A percentile compares a stretch with the other conserved stretches of the same genome.
Conservation (phyloP, 2,888 invertebrate species). For the Chymomyza caudatula region DNA sequence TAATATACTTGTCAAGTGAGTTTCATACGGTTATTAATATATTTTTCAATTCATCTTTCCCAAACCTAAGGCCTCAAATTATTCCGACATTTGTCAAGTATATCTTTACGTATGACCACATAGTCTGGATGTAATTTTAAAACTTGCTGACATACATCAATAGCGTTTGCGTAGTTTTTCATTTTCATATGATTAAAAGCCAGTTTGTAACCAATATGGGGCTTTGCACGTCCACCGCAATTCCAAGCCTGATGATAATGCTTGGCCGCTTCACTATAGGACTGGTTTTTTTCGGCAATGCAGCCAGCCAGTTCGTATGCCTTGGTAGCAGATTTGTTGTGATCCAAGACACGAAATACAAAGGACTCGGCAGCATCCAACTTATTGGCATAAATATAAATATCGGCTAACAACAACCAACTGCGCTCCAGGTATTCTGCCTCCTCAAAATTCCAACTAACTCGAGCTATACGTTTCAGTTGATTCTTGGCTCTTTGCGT, state of each 20-base stretch:
- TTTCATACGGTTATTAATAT: background rate
- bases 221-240: slow-evolving; percentile 88
- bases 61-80: slow-evolving; percentile 83
- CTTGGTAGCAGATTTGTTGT: slow-evolving; percentile 92
- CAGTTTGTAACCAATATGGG: slow-evolving; percentile 93
- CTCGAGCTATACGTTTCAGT: slow-evolving; percentile 91
- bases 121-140: slow-evolving; percentile 90
- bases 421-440: slow-evolving; percentile 97
- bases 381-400: slow-evolving; percentile 89
- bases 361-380: slow-evolving; percentile 91
- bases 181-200: slow-evolving; percentile 95
- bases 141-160: slow-evolving; percentile 92
- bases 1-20: background rate
- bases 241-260: slow-evolving; percentile 92
- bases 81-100: slow-evolving; percentile 91
- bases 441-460: slow-evolving; percentile 95
- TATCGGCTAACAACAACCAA: slow-evolving; percentile 96
- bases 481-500: slow-evolving; percentile 94
- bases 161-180: slow-evolving; percentile 92
- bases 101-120: slow-evolving; percentile 93
- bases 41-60: slow-evolving; percentile 24
- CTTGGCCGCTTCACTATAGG: slow-evolving; percentile 89
- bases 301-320: slow-evolving; percentile 92
- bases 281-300: slow-evolving; percentile 94
- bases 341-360: slow-evolving; percentile 86